Percentiles rank a stretch among this genome's conserved stretches.
phyloP scores from a whole-genome alignment of 2,797 vertebrate species.

The Cynodonichthys magdalenae region DNA sequence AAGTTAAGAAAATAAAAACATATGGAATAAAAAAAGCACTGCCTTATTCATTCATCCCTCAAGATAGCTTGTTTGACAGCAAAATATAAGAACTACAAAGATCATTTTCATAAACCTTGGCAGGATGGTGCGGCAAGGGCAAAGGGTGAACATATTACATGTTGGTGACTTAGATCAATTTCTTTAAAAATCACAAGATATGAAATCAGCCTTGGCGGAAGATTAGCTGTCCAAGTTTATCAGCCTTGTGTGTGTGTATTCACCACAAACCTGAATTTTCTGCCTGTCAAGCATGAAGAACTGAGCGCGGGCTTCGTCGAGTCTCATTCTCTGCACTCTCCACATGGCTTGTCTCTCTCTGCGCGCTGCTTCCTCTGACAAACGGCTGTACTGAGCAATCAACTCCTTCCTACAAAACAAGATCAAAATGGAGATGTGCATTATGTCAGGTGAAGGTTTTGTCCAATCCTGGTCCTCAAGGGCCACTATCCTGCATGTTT shows the following conservation, averaged over 20 bases:
- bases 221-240: background rate
- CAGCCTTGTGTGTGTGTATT: background rate
- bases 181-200: background rate
- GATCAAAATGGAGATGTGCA: slow-evolving; percentile 4
- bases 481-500: too few species aligned
- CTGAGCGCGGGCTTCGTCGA: slow-evolving; percentile 82
- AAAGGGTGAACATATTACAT: background rate
- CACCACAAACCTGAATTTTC: slow-evolving; percentile 79
- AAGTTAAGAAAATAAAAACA: background rate
- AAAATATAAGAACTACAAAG: background rate
- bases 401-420: slow-evolving; percentile 86
- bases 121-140: background rate
- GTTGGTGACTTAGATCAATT: background rate
- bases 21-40: background rate
- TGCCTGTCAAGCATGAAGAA: slow-evolving; percentile 85
- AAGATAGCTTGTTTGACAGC: background rate
- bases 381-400: slow-evolving; percentile 90
- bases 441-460: slow-evolving; percentile 2
- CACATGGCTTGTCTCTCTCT: slow-evolving; percentile 90
- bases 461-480: too few species aligned
- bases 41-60: slow-evolving; percentile 1
- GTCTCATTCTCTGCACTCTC: slow-evolving; percentile 88
- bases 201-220: background rate
- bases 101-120: background rate
- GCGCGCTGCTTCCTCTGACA: slow-evolving; percentile 92